These are phyloP conservation scores for Benthosema pterotum DNA, from an alignment of 2,797 vertebrate genomes.

Conservation along the genomic window DNA sequence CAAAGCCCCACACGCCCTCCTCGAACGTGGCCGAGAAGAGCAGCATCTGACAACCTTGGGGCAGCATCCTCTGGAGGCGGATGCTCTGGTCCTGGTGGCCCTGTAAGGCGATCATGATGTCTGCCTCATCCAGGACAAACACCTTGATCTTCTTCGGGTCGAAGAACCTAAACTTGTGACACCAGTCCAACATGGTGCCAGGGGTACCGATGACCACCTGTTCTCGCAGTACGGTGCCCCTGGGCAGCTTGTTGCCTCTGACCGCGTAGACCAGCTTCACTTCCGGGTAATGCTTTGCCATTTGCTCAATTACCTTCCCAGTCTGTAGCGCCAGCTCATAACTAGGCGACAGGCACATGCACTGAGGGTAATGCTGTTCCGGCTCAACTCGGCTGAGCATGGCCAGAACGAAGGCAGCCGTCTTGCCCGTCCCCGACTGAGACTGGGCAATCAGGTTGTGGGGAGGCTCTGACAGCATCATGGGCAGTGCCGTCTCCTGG, in stretches of 20 bases:
- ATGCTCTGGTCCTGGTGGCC: slow-evolving; percentile 98
- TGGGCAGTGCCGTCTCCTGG: slow-evolving; percentile 94
- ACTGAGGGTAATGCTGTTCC: slow-evolving; percentile 90
- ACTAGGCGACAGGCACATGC: slow-evolving; percentile 95
- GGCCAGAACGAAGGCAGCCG: slow-evolving; percentile 96
- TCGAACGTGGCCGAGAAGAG: slow-evolving; percentile 98
- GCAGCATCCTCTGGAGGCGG: slow-evolving; percentile 96
- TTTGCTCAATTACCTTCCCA: slow-evolving; percentile 97
- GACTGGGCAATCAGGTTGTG: slow-evolving; percentile 99
- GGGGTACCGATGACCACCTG: slow-evolving; percentile 98
- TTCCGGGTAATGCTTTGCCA: slow-evolving; percentile 93
- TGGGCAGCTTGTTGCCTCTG: slow-evolving; percentile 86
- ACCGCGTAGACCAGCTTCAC: slow-evolving; percentile 93
- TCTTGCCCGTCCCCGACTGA: slow-evolving; percentile 98
- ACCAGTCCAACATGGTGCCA: slow-evolving; percentile 96
- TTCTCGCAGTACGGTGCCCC: slow-evolving; percentile 88
- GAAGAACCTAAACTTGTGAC: slow-evolving; percentile 93
- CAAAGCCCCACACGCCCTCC: slow-evolving; percentile 94
- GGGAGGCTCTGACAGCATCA: slow-evolving; percentile 98
- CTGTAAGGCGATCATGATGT: slow-evolving; percentile 97
- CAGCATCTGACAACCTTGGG: slow-evolving; percentile 94
- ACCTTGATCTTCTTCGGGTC: slow-evolving; percentile 98
- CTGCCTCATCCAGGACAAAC: slow-evolving; percentile 97
- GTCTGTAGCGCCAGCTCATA: too few relatives aligned
- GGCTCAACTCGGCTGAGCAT: slow-evolving; percentile 97